Percentiles rank a stretch among this genome's conserved stretches.
phyloP scores from a whole-genome alignment of 2,113 vertebrate genomes.

The Microcebus lehilahytsara region DNA sequence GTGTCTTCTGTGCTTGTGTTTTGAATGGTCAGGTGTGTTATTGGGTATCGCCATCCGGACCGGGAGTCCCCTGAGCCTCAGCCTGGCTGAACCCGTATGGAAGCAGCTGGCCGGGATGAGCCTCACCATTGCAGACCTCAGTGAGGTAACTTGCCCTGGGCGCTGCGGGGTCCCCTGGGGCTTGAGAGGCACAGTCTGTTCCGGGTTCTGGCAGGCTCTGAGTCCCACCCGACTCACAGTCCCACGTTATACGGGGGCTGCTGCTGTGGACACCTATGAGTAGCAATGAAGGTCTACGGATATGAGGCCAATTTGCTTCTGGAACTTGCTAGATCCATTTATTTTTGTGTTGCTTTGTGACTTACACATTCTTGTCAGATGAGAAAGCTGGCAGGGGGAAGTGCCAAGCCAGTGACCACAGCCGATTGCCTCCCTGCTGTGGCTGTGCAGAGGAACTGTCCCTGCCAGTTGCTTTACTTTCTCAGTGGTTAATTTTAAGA shows the following conservation, averaged over 20 bases:
- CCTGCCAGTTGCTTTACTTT: neutral
- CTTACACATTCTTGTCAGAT: neutral
- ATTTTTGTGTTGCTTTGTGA: neutral
- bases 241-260: neutral
- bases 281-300: neutral
- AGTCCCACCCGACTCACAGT: rapidly evolving
- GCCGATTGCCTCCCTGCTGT: no score
- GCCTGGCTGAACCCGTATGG: constrained; percentile 98
- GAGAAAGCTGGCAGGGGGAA: neutral
- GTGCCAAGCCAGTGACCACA: no score
- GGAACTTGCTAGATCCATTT: no score
- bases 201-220: neutral
- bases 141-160: constrained; percentile 87
- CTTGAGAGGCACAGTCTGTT: neutral
- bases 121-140: constrained; percentile 99
- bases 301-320: neutral
- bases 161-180: rapidly evolving
- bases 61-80: constrained; percentile 97
- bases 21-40: constrained; percentile 90
- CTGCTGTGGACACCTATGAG: neutral
- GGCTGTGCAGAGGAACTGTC: neutral
- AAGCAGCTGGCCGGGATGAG: constrained; percentile 99
- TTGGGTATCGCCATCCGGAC: constrained; percentile 98
- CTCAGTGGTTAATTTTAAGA: neutral
- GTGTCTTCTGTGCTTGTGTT: neutral